These are phyloP conservation scores for Zygothrica quintamaculata DNA, from an alignment of 2,888 invertebrate species.

Conservation along the genomic window DNA sequence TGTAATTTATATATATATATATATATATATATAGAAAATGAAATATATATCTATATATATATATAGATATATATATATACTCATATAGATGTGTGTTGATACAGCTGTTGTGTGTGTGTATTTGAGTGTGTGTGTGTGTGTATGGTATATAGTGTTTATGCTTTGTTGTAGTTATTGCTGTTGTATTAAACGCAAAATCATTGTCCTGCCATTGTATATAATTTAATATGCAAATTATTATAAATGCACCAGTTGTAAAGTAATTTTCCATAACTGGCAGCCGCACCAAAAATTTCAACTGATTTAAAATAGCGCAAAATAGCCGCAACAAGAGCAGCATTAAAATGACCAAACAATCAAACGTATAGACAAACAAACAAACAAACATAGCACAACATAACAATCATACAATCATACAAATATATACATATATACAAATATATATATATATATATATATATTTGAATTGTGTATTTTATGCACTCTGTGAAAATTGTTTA, in stretches of 20 bases:
- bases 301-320: slow-evolving; percentile 66
- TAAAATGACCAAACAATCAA: slow-evolving; percentile 58
- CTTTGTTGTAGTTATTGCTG: slow-evolving; percentile 19
- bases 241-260: slow-evolving; percentile 75
- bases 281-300: slow-evolving; percentile 68
- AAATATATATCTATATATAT: not conserved
- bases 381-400: slow-evolving; percentile 53
- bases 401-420: slow-evolving; percentile 51
- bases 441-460: slow-evolving; percentile 27
- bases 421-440: slow-evolving; percentile 19
- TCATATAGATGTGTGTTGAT: slow-evolving; percentile 3
- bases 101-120: slow-evolving; percentile 2
- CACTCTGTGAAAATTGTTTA: slow-evolving; percentile 57
- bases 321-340: slow-evolving; percentile 61
- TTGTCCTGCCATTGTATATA: slow-evolving; percentile 66
- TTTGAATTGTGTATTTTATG: slow-evolving; percentile 35
- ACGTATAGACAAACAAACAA: slow-evolving; percentile 20
- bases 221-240: slow-evolving; percentile 78
- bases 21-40: slow-evolving; percentile 29
- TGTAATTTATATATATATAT: slow-evolving; percentile 50
- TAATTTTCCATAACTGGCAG: slow-evolving; percentile 69
- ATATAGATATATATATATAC: slow-evolving; percentile 2
- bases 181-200: slow-evolving; percentile 54
- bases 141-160: slow-evolving; percentile 23
- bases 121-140: not conserved